Percentiles rank a stretch among this genome's conserved stretches.
Conservation (phyloP, 2,888 invertebrate genomes). For the Cheilosia soror region DNA sequence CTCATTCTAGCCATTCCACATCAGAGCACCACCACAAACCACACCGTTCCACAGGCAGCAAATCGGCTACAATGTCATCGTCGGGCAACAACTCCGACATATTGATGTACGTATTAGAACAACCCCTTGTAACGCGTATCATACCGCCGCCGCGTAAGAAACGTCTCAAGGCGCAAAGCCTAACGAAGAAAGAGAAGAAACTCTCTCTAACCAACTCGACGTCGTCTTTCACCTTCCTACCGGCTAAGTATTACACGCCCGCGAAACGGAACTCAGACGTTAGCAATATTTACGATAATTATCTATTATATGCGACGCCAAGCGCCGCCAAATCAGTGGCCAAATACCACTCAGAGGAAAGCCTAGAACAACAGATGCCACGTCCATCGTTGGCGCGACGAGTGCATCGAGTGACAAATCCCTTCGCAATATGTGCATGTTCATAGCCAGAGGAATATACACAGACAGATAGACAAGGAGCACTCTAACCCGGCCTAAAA, state of each 20-base stretch:
- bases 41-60: conserved; percentile 67
- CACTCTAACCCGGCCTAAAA: conserved; percentile 66
- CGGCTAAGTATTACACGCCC: conserved; percentile 78
- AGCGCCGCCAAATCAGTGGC: conserved; percentile 76
- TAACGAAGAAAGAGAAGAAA: conserved; percentile 66
- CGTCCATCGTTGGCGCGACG: conserved; percentile 76
- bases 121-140: conserved; percentile 77
- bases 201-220: conserved; percentile 76
- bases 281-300: conserved; percentile 82
- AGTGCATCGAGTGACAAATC: conserved; percentile 81
- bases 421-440: conserved; percentile 83
- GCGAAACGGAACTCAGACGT: conserved; percentile 82
- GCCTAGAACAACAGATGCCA: conserved; percentile 25
- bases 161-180: conserved; percentile 80
- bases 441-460: conserved; percentile 80
- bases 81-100: conserved; percentile 74
- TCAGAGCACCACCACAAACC: conserved; percentile 59
- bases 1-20: conserved; percentile 81
- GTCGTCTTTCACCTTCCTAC: conserved; percentile 82
- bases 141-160: conserved; percentile 82
- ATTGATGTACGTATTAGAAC: conserved; percentile 83
- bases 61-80: conserved; percentile 73
- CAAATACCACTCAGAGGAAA: conserved; percentile 26
- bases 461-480: conserved; percentile 35
- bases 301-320: conserved; percentile 80